phyloP scores from a whole-genome alignment of 1,140 invertebrate genomes.

The Dolichoris vasculosae region DNA sequence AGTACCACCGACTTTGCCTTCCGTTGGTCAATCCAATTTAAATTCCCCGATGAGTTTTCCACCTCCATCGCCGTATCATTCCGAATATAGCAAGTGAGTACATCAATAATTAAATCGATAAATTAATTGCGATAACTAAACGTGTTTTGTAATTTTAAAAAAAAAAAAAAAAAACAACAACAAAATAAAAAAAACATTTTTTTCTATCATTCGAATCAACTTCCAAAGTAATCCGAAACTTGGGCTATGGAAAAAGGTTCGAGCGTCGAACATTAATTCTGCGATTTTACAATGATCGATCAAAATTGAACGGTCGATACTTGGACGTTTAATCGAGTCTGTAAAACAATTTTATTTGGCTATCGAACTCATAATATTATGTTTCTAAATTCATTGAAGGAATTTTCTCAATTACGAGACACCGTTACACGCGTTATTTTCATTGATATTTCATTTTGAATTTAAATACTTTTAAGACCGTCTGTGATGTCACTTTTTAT shows the following conservation, averaged over 20 bases:
- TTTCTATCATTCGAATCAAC: too few species aligned
- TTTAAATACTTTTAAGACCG: neutral
- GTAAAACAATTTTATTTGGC: neutral
- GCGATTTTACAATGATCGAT: neutral
- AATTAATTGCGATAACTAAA: too few species aligned
- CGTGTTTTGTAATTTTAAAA: too few species aligned
- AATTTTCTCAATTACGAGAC: neutral
- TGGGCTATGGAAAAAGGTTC: too few species aligned
- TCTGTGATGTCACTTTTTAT: neutral
- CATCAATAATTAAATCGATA: slow-evolving; percentile 5
- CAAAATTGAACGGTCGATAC: too few species aligned
- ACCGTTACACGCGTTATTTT: neutral
- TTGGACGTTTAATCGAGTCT: too few species aligned
- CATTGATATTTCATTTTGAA: neutral
- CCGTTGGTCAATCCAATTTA: slow-evolving; percentile 76
- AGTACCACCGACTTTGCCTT: slow-evolving; percentile 70
- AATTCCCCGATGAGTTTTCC: slow-evolving; percentile 81
- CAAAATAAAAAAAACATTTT: slow-evolving; percentile 1
- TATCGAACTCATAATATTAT: neutral
- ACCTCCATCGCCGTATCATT: slow-evolving; percentile 86
- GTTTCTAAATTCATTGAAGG: neutral
- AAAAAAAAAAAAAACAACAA: too few species aligned
- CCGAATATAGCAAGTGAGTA: slow-evolving; percentile 86
- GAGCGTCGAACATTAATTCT: neutral
- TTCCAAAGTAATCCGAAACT: too few species aligned